These are phyloP conservation scores for Papilio aristodemus DNA, from an alignment of 1,140 invertebrate species.

Conservation along the genomic window DNA sequence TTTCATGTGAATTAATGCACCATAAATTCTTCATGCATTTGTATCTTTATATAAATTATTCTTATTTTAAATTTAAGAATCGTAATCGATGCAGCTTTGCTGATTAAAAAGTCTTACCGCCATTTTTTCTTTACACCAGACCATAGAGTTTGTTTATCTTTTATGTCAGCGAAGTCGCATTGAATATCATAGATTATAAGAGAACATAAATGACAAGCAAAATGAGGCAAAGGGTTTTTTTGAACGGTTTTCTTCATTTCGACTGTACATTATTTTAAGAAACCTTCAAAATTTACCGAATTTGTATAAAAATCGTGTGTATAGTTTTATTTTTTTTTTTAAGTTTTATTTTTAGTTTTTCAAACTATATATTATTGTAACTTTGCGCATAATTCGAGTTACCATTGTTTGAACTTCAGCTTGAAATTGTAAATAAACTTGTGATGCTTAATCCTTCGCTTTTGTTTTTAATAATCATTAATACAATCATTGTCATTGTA, in stretches of 20 bases:
- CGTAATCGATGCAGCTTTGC: conserved; percentile 50
- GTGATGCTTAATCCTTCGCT: conserved; percentile 46
- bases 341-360: conserved; percentile 51
- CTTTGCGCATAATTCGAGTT: conserved; percentile 73
- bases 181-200: conserved; percentile 41
- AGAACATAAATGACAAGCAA: conserved; percentile 68
- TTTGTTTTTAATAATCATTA: conserved; percentile 41
- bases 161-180: conserved; percentile 54
- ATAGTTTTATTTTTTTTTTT: conserved; percentile 42
- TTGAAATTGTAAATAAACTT: conserved; percentile 70
- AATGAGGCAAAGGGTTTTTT: conserved; percentile 75
- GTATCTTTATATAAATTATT: conserved; percentile 72
- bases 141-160: conserved; percentile 33
- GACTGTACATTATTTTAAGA: conserved; percentile 70
- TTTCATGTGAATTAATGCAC: conserved; percentile 57
- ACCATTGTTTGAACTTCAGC: conserved; percentile 66
- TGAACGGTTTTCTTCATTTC: conserved; percentile 68
- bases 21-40: conserved; percentile 72
- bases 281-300: conserved; percentile 71
- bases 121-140: background rate
- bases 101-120: conserved; percentile 34
- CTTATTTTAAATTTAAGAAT: conserved; percentile 51
- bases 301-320: conserved; percentile 46
- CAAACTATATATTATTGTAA: conserved; percentile 50
- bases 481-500: conserved; percentile 33